Evolutionary conservation across 2,113 vertebrate species (phyloP), one percentile per base, ranked within the genome.

Genomic region (Ammospiza nelsoni): DNA sequence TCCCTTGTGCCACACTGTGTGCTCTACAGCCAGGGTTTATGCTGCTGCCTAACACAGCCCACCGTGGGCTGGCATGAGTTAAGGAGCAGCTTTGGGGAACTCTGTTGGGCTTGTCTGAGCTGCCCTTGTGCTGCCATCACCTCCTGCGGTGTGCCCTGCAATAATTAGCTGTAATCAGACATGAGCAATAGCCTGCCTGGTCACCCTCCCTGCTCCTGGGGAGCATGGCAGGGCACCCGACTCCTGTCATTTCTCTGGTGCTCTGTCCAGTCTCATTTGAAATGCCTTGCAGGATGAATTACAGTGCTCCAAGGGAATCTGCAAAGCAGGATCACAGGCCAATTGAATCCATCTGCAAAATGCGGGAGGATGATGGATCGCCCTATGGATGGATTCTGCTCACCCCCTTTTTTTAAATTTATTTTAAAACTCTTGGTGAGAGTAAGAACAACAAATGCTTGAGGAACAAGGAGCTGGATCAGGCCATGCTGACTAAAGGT

Each of bases 261-360:
- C 57, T 84, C 68, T 93, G 92, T 84, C 90, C 28, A 0, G 8
- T 86, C 82, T 93, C 43, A 59, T 92, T 86, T 88, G 75, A 72
- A 81, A 65, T 72, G 46, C 87, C 79, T 85, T 41, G 28, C 61
- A 73, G 80, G 66, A 87, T 96, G 86, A 81, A 95, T 96, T 87
- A 61, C 29, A 4, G 69, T 39, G 80, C 93, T 95, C 80, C 15
- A 23, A 96, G 94, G 80, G 95, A 90, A 96, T 87, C 93, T 94
- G 83, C 84, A 94, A 79, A 94, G 94, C 62, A 91, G 88, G 92
- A 93, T 93, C 86, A 92, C 90, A 87, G 80, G 90, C 85, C 94
- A 93, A 94, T 90, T 93, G 94, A 96, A 85, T 96, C 93, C 73
- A 55, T 96, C 69, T 49, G 65, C 72, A 84, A 65, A 84, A 58